Evolutionary conservation across 1,140 invertebrate genomes (phyloP), one percentile per base, ranked within the genome.

Genomic region (Hyphantria cunea): DNA sequence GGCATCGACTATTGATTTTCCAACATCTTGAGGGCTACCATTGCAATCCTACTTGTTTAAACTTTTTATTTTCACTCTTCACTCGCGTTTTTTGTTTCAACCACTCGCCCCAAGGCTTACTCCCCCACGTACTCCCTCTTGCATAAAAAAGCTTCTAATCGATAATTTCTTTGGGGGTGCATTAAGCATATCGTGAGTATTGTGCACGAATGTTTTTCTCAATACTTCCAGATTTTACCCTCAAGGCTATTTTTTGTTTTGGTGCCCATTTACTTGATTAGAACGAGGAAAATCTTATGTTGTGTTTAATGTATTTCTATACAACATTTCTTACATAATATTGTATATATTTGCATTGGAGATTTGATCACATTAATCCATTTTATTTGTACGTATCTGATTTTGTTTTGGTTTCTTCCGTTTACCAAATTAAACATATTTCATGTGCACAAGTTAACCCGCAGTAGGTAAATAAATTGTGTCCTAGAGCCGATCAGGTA

Each of bases 111-210:
- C 76, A 80, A 61, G 74, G 66, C 59, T 60, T 59, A 64, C 68
- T 78, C 82, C 87, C 85, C 81, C 71, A 77, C 77, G 74, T 72
- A 78, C 58, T 84, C 84, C 85, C 87, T 89, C 88, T 89, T 90
- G 88, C 88, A 90, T 90, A 90, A 90, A 90, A 90, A 90, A 90
- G 86, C 85, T 85, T 86, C 86, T 90, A 90, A 90, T 90, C 88
- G 88, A 90, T 90, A 90, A 90, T 89, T 90, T 90, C 78, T 89
- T 85, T 90, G 88, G 88, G 86, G 86, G 87, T 89, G 88, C 88
- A 90, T 90, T 90, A 90, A 88, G 88, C 86, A 90, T 90, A 90
- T 88, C 84, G 86, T 71, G 74, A 82, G 78, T 81, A 75, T 76
- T 75, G 76, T 75, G 70, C 74, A 47, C 80, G 76, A 90, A 77